Conservation (phyloP, 2,113 vertebrate genomes). For the Protomyctophum bolini region DNA sequence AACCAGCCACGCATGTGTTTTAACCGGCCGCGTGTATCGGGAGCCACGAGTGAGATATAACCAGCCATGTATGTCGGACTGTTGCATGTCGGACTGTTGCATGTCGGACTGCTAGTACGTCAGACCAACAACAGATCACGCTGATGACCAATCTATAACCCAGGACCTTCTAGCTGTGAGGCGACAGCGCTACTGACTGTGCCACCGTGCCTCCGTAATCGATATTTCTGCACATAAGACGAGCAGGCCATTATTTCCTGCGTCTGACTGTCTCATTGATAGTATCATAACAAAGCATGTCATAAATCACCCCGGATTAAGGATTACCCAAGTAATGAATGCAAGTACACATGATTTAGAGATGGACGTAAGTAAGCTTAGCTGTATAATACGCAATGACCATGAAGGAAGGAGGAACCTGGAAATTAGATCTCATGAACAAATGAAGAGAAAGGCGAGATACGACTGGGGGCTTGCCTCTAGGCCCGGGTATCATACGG, state of each 20-base stretch:
- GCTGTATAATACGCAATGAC: not conserved
- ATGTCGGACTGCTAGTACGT: no score
- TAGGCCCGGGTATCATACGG: not conserved
- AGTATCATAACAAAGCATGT: constrained; percentile 40
- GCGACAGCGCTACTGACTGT: no score
- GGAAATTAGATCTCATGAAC: not conserved
- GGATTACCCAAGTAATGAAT: constrained; percentile 53
- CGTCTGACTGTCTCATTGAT: constrained; percentile 34
- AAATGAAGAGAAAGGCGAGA: not conserved
- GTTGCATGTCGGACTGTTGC: no score
- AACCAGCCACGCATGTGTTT: no score
- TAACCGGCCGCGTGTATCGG: no score
- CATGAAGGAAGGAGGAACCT: not conserved
- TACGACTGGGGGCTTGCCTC: not conserved
- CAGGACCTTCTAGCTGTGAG: no score
- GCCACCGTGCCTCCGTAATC: constrained; percentile 14
- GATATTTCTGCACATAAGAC: constrained; percentile 40
- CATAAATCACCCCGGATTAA: constrained; percentile 44
- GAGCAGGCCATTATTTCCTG: constrained; percentile 20
- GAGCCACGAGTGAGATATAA: no score
- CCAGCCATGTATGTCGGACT: no score
- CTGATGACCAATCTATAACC: no score
- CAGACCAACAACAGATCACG: no score
- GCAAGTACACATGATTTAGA: constrained; percentile 39
- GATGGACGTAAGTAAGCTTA: constrained; percentile 12